Percentiles rank a stretch among this genome's conserved stretches.
Evolutionary conservation across 2,113 vertebrate genomes (phyloP).

Genomic region (Microcebus ravelobensis): DNA sequence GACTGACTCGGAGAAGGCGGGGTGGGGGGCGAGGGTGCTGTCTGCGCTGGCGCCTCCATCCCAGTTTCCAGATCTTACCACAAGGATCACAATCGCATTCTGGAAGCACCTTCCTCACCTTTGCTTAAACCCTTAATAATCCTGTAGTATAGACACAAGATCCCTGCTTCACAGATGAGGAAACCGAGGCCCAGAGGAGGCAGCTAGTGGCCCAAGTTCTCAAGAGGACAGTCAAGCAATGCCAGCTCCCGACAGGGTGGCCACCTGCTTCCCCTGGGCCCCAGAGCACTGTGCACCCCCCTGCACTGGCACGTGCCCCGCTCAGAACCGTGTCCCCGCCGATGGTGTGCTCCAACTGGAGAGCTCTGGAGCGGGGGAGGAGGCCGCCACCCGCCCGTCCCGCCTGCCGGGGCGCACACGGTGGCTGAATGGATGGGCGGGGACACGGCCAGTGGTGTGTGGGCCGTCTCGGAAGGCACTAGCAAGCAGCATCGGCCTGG

Average conservation of each 20-base stretch:
- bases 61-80: not conserved
- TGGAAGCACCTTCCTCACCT: not conserved
- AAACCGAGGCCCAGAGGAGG: not conserved
- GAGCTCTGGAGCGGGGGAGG: not conserved
- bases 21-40: fast-evolving
- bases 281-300: not conserved
- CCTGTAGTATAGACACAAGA: not conserved
- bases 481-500: not conserved
- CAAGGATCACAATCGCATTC: not conserved
- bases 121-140: not conserved
- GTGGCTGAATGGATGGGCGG: fast-evolving
- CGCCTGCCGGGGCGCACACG: not conserved
- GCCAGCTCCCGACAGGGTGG: not conserved
- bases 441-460: fast-evolving
- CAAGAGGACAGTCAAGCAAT: not conserved
- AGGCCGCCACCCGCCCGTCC: fast-evolving
- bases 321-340: fast-evolving
- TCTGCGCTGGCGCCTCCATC: not conserved
- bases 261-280: not conserved
- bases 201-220: not conserved
- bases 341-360: fast-evolving
- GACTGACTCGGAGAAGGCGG: fast-evolving
- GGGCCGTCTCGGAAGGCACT: not conserved
- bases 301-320: fast-evolving
- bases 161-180: not conserved